Conservation (phyloP, 2,113 vertebrate genomes). For the Hiodon alosoides region DNA sequence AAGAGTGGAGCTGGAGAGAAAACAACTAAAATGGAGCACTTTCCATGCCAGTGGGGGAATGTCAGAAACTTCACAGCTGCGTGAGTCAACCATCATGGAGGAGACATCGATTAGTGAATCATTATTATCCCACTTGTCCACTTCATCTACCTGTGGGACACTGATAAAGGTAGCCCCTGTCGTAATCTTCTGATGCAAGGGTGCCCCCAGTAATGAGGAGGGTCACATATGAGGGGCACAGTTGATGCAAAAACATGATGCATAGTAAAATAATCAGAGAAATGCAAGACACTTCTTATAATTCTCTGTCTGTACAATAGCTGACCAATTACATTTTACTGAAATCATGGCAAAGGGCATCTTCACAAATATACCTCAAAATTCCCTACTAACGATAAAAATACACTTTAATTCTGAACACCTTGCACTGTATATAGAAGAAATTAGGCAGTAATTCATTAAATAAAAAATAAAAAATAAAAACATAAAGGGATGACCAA, state of each 20-base stretch:
- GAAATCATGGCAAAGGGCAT: constrained; percentile 54
- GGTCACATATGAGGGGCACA: no score
- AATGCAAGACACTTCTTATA: constrained; percentile 58
- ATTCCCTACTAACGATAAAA: constrained; percentile 39
- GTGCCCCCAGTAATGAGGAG: not conserved
- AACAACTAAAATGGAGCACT: not conserved
- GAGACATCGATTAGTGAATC: not conserved
- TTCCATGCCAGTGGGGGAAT: not conserved
- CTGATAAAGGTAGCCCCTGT: not conserved
- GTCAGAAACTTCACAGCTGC: not conserved
- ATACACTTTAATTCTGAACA: not conserved
- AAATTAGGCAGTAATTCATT: no score
- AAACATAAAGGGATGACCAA: no score
- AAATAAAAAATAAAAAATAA: no score
- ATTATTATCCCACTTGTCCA: not conserved
- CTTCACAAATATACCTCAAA: constrained; percentile 40
- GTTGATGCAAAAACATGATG: no score
- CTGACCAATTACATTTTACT: constrained; percentile 38
- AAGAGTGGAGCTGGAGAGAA: not conserved
- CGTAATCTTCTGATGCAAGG: not conserved
- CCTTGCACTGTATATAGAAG: no score
- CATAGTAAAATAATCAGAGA: constrained; percentile 45
- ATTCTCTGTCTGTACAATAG: constrained; percentile 47
- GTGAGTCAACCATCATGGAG: not conserved
- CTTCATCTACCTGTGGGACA: not conserved